Conservation (phyloP, 2,888 invertebrate genomes). For the Trichopria drosophilae region DNA sequence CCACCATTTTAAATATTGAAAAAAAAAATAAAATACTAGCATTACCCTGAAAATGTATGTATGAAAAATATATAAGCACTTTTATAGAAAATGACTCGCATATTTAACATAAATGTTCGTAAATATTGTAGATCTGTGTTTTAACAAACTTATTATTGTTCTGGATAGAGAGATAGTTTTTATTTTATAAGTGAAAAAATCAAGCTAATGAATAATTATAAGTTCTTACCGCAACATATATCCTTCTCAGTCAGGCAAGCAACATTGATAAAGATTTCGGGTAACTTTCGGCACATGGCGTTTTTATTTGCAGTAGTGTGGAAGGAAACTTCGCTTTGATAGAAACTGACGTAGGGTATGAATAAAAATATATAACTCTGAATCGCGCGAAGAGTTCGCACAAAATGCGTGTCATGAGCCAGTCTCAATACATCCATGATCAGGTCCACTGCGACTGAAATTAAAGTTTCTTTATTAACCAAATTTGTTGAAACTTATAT, state of each 20-base stretch:
- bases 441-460: conserved; percentile 44
- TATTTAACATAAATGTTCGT: no score
- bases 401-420: conserved; percentile 23
- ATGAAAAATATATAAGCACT: no score
- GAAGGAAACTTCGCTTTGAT: conserved; percentile 50
- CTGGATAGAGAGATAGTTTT: no score
- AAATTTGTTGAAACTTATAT: no score
- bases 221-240: conserved; percentile 47
- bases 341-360: conserved; percentile 51
- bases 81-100: no score
- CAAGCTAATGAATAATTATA: no score
- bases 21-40: no score
- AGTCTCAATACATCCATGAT: conserved; percentile 39
- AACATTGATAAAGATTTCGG: conserved; percentile 38
- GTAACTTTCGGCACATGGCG: conserved; percentile 49
- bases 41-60: no score
- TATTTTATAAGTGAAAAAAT: no score
- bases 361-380: conserved; percentile 48
- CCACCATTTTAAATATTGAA: no score
- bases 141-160: conserved; percentile 4
- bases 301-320: conserved; percentile 44
- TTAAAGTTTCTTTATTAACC: no score
- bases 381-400: conserved; percentile 39
- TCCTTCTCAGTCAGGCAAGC: conserved; percentile 40
- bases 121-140: no score